Percentiles rank a stretch among this genome's conserved stretches.
These are phyloP conservation scores for Aphidoletes aphidimyza DNA, from an alignment of 2,888 invertebrate species.

Conservation along the genomic window DNA sequence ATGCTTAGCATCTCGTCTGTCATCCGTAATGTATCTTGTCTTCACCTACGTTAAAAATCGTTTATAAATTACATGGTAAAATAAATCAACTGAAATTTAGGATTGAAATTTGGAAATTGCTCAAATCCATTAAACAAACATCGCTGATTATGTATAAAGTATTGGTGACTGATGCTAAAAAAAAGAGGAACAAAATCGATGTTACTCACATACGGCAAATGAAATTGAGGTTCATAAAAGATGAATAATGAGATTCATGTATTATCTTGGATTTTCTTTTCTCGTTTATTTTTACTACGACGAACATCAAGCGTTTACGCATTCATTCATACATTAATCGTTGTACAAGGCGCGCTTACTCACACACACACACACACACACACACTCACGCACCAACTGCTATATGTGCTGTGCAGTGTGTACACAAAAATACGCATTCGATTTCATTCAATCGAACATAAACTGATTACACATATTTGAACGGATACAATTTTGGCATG, in stretches of 20 bases:
- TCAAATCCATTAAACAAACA: no score
- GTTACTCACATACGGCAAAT: not conserved
- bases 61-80: no score
- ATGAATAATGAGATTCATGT: slow-evolving; percentile 1
- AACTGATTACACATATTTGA: slow-evolving; percentile 2
- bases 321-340: slow-evolving; percentile 9
- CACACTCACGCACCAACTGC: not conserved
- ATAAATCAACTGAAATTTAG: no score
- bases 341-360: not conserved
- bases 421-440: no score
- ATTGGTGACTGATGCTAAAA: not conserved
- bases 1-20: no score
- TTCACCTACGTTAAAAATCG: no score
- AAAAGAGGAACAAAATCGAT: not conserved
- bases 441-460: slow-evolving; percentile 17
- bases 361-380: not conserved
- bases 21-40: no score
- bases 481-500: not conserved
- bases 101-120: no score
- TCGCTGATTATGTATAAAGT: not conserved
- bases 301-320: not conserved
- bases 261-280: not conserved
- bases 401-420: no score
- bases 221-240: not conserved
- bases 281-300: not conserved